Conservation (phyloP, 2,113 vertebrate genomes). For the Phrynocephalus versicolor region DNA sequence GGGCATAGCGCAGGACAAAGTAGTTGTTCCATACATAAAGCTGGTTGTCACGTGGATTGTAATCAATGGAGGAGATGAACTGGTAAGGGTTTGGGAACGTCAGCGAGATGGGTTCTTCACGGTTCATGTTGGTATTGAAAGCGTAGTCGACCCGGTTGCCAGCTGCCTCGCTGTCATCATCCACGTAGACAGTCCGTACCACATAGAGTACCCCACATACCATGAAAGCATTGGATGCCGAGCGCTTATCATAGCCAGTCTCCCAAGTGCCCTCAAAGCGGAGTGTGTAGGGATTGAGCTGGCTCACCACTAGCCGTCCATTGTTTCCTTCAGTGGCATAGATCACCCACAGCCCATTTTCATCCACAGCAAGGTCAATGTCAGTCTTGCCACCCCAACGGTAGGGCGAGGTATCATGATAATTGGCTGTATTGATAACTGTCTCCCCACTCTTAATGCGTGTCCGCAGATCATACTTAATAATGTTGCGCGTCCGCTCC, state of each 20-base stretch:
- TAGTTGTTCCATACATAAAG: conserved; percentile 98
- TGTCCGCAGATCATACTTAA: conserved; percentile 91
- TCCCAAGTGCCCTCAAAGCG: conserved; percentile 96
- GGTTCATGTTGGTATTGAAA: conserved; percentile 89
- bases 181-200: conserved; percentile 90
- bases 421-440: conserved; percentile 92
- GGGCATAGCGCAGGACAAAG: conserved; percentile 87
- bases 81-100: conserved; percentile 95
- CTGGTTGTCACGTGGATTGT: conserved; percentile 95
- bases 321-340: conserved; percentile 93
- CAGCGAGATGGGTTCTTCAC: conserved; percentile 81
- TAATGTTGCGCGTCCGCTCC: conserved; percentile 92
- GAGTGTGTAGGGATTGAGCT: conserved; percentile 94
- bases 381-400: conserved; percentile 96
- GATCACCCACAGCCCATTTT: conserved; percentile 94
- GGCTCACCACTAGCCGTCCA: conserved; percentile 89
- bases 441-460: conserved; percentile 96
- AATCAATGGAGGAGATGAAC: conserved; percentile 92
- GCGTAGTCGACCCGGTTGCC: conserved; percentile 90
- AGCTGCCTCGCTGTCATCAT: conserved; percentile 90
- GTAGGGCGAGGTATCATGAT: conserved; percentile 94
- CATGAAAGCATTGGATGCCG: conserved; percentile 97
- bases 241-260: conserved; percentile 91
- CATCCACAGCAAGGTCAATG: conserved; percentile 93
- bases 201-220: conserved; percentile 94